Base-by-base conservation (phyloP, 2,888 invertebrate genomes). In the Synergus gifuensis region DNA sequence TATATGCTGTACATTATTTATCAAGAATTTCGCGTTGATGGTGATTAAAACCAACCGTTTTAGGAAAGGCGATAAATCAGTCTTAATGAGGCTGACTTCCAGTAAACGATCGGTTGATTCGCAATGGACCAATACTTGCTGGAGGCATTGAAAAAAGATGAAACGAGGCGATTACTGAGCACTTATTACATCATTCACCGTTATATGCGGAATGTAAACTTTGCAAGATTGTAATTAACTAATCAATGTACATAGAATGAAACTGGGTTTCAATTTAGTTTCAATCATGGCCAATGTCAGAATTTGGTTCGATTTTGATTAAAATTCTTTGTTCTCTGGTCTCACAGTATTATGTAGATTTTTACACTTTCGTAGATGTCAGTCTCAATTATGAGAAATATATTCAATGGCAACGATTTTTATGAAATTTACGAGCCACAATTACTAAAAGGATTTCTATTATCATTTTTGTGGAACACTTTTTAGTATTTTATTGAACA, bases 141-240 rank as follows among this genome's bases (percentile, higher is more conserved):
- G n/a, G 54, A 73, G 73, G 73, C 73, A 73, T 40, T 73, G 73
- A 73, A 73, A 73, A 73, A 54, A 73, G 73, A 73, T 73, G 73
- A 73, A 73, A 73, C 54, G 73, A 69, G 36, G 49, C 49, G 54
- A 73, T 73, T 73, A 73, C 36, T 54, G n/a, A 73, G 49, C 73
- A n/a, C n/a, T 54, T 73, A 16, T 73, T 73, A 73, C 73, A 73
- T 73, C 73, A 73, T 73, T 54, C 28, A n/a, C 40, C 54, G 36
- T 73, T 54, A 73, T n/a, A 54, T 11, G n/a, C 73, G 36, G 73
- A 36, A 73, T 73, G 73, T 73, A 54, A 73, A 36, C n/a, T 54
- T 49, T n/a, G 49, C n/a, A 60, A 11, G 73, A 73, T 73, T 54
- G 73, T n/a, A 73, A 73, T 73, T 73, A 73, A 54, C 49, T n/a